Evolutionary conservation across 2,888 invertebrate genomes (phyloP), one percentile per base, ranked within the genome.

Genomic region (Tupiocoris notatus): DNA sequence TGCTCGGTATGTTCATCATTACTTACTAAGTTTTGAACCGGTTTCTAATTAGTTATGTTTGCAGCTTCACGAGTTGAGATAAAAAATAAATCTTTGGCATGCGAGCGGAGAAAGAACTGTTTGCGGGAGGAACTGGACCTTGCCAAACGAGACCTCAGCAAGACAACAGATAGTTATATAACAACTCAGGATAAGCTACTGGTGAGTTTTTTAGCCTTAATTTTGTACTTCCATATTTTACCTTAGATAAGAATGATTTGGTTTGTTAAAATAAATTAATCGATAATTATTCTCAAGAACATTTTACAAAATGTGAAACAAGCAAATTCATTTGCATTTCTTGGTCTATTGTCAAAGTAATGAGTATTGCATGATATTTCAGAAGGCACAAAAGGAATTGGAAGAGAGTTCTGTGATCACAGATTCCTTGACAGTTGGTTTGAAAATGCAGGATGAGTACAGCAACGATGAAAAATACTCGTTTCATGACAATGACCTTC

Each of bases 131-230:
- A 79, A 57, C 56, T 79, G 61, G 77, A 76, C 24, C 73, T 59
- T 21, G 78, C 76, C 9, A 79, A 79, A 65, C 70, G 74, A 39
- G 76, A 67, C 65, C 62, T 78, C 0, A 77, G 59, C 59, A 77
- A 78, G 64, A 71, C 61, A 2, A 77, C 77, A 12, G 78, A 78
- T 23, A 77, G 75, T 62, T 78, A 68, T 57, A 57, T 75, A 58
- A 58, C 75, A 20, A 75, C 78, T 62, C 77, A 79, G 59, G 79
- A 79, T 63, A 78, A 79, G 22, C 76, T 79, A 18, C 61, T 70
- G 71, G 79, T 79, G 76, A 24, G n/a, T n/a, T n/a, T n/a, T n/a
- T n/a, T n/a, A n/a, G n/a, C n/a, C n/a, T n/a, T n/a, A n/a, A n/a
- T n/a, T n/a, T n/a, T n/a, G 39, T 59, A 16, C 17, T 17, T 17